A percentile compares a stretch with the other conserved stretches of the same genome.
phyloP scores from a whole-genome alignment of 2,888 invertebrate genomes.

The Halictus quadricinctus region DNA sequence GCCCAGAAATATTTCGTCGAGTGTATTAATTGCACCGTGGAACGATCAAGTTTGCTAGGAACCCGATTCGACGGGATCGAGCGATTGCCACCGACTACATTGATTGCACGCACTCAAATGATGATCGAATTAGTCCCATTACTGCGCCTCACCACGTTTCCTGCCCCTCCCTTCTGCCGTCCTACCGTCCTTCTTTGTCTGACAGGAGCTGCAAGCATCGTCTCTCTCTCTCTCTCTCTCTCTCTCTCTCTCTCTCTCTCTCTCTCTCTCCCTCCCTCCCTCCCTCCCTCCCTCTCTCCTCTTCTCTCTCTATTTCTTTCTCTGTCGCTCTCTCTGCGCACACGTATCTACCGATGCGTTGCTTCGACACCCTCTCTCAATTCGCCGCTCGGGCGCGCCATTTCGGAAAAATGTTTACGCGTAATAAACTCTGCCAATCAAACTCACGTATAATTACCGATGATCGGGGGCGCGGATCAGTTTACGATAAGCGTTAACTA shows the following conservation, averaged over 20 bases:
- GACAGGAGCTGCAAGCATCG: slow-evolving; percentile 3
- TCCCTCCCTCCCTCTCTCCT: no score
- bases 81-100: background rate
- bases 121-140: slow-evolving; percentile 51
- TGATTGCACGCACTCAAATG: slow-evolving; percentile 31
- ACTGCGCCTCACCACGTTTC: slow-evolving; percentile 59
- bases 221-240: slow-evolving; percentile 20
- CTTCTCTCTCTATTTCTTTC: no score
- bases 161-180: slow-evolving; percentile 55
- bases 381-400: background rate
- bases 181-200: slow-evolving; percentile 42
- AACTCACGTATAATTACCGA: background rate
- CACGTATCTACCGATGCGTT: background rate
- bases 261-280: no score
- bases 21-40: background rate
- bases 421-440: background rate
- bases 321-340: background rate
- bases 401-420: background rate
- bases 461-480: background rate
- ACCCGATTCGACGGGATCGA: background rate
- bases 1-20: background rate
- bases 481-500: background rate
- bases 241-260: no score
- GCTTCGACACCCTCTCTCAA: slow-evolving; percentile 1
- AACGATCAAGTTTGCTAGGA: background rate